phyloP scores from a whole-genome alignment of 1,140 invertebrate species.

The Megathymus violae region DNA sequence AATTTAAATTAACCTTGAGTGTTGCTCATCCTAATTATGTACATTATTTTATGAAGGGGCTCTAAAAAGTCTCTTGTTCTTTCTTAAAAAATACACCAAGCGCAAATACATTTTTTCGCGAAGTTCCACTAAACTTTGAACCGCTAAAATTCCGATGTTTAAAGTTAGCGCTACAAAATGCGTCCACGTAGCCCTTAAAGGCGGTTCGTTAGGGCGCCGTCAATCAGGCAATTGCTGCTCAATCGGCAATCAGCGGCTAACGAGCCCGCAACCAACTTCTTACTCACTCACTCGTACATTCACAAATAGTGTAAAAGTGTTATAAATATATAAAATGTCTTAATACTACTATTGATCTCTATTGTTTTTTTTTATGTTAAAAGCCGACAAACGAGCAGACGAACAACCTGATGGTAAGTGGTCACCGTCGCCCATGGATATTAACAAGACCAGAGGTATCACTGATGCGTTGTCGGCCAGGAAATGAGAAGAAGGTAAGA shows the following conservation, averaged over 20 bases:
- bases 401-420: no score
- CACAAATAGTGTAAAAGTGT: constrained; percentile 19
- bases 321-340: no score
- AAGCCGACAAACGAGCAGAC: no score
- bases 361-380: no score
- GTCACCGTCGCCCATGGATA: no score
- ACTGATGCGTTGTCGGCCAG: no score
- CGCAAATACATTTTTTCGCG: constrained; percentile 1
- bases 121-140: constrained; percentile 13
- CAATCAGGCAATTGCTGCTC: constrained; percentile 84
- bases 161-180: constrained; percentile 53
- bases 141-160: constrained; percentile 34
- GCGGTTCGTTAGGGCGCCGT: constrained; percentile 82
- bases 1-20: no score
- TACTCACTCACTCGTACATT: constrained; percentile 59
- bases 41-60: not conserved
- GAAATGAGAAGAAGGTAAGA: no score
- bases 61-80: not conserved
- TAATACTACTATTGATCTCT: no score
- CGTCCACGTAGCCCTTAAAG: constrained; percentile 75
- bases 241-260: constrained; percentile 84
- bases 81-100: constrained; percentile 3
- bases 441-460: no score
- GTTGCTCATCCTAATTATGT: not conserved
- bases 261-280: constrained; percentile 77